phyloP scores from a whole-genome alignment of 2,888 invertebrate genomes.

The Sepiola atlantica region DNA sequence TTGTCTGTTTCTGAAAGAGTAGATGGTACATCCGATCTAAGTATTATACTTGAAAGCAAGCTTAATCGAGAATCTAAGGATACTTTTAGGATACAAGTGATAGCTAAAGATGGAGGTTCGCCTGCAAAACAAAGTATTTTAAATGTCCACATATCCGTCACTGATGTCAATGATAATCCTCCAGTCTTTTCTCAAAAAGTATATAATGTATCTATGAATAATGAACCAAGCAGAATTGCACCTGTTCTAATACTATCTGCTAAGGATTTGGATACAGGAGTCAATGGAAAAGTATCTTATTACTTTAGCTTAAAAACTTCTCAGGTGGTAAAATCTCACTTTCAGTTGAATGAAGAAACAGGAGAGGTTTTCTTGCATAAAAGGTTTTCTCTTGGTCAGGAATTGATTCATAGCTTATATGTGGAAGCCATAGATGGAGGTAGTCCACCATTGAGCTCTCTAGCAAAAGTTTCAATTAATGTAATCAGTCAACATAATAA shows the following conservation, averaged over 20 bases:
- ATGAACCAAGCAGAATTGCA: not conserved
- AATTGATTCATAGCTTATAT: not conserved
- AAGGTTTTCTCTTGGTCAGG: not conserved
- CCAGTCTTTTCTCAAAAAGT: slow-evolving; percentile 24
- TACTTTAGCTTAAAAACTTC: not conserved
- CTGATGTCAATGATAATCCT: not conserved
- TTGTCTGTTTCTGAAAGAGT: slow-evolving; percentile 32
- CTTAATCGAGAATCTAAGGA: not conserved
- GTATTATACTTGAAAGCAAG: slow-evolving; percentile 19
- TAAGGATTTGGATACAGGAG: not conserved
- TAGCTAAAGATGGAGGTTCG: not conserved
- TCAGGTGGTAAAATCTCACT: not conserved
- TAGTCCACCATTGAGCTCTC: not conserved
- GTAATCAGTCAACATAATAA: no score
- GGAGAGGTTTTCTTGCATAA: not conserved
- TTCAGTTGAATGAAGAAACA: not conserved
- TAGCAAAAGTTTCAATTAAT: not conserved
- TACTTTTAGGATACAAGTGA: slow-evolving; percentile 16
- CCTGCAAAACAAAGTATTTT: not conserved
- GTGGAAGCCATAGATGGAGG: not conserved
- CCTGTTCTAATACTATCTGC: not conserved
- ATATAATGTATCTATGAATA: not conserved
- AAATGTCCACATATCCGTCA: not conserved
- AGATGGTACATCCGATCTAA: not conserved
- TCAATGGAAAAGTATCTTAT: not conserved